Evolutionary conservation across 2,888 invertebrate genomes (phyloP), one percentile per base, ranked within the genome.

Genomic region (Harmothoe impar): DNA sequence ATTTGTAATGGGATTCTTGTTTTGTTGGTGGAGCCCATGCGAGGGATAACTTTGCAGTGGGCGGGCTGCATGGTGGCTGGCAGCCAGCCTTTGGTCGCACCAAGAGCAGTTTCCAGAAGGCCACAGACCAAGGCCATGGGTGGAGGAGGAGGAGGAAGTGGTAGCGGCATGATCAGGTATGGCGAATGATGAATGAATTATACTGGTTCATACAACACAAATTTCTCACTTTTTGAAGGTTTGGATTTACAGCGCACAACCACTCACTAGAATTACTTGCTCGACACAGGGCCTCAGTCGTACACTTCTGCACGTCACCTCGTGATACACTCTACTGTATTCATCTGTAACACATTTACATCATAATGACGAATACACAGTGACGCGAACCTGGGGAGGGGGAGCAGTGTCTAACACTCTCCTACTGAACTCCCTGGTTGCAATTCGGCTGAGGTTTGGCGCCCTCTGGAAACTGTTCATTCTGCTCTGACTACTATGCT

Each of bases 381-480:
- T 43, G 43, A 43, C 43, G 3, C 10, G 3, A 43, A 43, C 43
- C 43, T 43, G 43, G 43, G 43, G 43, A 43, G 43, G 43, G n/a
- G 43, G 43, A 43, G 43, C 43, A 43, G 10, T 43, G 43, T 43
- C 43, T 43, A 43, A 43, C 43, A 43, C 43, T 10, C 10, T 43
- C 43, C 43, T 43, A 43, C 3, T 3, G 10, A 43, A 3, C 43
- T 43, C 43, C 43, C 43, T 7, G 43, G 43, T 43, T 43, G 43
- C 10, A 29, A 7, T 29, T 25, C 25, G 77, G 77, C 77, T 17
- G 15, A 35, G 43, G n/a, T 81, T 81, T 81, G 81, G 33, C 20
- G n/a, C 81, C 81, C 35, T 81, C 81, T 25, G 23, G 81, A 81
- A 35, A 81, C 35, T 81, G 81, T 20, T 81, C 81, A 23, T n/a